A percentile compares a stretch with the other conserved stretches of the same genome.
phyloP scores from a whole-genome alignment of 2,888 invertebrate species.

The Drosophila falleni region DNA sequence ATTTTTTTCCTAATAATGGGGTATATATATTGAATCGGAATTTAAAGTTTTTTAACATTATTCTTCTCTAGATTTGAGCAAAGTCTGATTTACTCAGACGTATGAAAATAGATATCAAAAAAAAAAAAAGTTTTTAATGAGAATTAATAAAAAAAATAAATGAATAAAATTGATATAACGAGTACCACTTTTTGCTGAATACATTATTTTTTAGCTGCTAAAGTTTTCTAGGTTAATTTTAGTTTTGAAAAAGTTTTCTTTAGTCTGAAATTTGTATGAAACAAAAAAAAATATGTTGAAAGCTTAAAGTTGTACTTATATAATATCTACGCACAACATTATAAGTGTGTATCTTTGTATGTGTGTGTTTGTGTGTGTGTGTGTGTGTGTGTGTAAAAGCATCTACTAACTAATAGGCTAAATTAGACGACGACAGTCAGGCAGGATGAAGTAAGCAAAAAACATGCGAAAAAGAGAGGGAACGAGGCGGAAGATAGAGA shows the following conservation, averaged over 20 bases:
- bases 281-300: background rate
- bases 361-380: constrained; percentile 11
- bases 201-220: background rate
- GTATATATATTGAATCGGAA: no score
- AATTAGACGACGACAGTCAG: constrained; percentile 64
- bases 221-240: background rate
- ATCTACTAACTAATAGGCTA: constrained; percentile 74
- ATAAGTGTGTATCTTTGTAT: background rate
- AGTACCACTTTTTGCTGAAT: no score
- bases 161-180: background rate
- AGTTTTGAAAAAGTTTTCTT: background rate
- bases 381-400: constrained; percentile 59
- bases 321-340: background rate
- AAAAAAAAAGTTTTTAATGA: no score
- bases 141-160: no score
- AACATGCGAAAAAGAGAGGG: constrained; percentile 6
- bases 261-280: background rate
- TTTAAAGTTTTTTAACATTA: no score
- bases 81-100: no score
- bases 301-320: constrained; percentile 27
- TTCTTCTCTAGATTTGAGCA: no score
- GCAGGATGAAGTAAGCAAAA: constrained; percentile 19
- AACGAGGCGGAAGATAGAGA: background rate
- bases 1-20: no score
- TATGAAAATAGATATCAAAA: no score